Base-by-base conservation (phyloP, 2,888 invertebrate species). In the Ectemnius cavifrons region DNA sequence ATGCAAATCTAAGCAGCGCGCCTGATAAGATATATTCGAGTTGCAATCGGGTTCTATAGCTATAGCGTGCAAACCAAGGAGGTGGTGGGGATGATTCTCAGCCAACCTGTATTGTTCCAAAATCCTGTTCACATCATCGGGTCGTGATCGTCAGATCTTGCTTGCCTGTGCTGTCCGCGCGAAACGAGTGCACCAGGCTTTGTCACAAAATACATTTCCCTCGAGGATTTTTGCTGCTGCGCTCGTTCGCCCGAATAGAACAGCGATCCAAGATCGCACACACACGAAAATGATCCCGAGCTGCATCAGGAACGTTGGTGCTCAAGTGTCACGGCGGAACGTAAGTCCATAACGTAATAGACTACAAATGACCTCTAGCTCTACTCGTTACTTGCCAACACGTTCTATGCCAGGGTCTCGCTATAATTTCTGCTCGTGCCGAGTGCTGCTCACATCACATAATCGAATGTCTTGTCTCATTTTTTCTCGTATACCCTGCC, bases 241-340 rank as follows among this genome's bases (percentile, higher is more conserved):
- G 4, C 27, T 59, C 59, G n/a, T 69, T 47, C 18, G 13, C 6
- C 56, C 16, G 18, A 27, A 18, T 11, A 47, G 11, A 6, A 8
- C 2, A 37, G 16, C 2, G 47, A 16, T 8, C 16, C 16, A 14
- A 63, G 5, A 20, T 13, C 4, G 11, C 58, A 28, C 14, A 37
- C 13, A 4, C 45, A 52, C 3, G n/a, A 71, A 88, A 85, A 92
- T 92, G 92, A 88, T 92, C 79, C 91, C 92, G 46, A 90, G 85
- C 77, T 92, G 90, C 85, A 86, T 91, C 74, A 89, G 91, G 85
- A 88, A 86, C 77, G 81, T 92, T 64, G 88, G 91, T 82, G 90
- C 88, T 80, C 91, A 90, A 83, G 87, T 88, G 60, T 85, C 90
- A 75, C 87, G 89, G 63, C 89, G 91, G 82, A 91, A 91, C 84